These are phyloP conservation scores for Sebastiscus tertius DNA, from an alignment of 2,797 vertebrate species.

Conservation along the genomic window DNA sequence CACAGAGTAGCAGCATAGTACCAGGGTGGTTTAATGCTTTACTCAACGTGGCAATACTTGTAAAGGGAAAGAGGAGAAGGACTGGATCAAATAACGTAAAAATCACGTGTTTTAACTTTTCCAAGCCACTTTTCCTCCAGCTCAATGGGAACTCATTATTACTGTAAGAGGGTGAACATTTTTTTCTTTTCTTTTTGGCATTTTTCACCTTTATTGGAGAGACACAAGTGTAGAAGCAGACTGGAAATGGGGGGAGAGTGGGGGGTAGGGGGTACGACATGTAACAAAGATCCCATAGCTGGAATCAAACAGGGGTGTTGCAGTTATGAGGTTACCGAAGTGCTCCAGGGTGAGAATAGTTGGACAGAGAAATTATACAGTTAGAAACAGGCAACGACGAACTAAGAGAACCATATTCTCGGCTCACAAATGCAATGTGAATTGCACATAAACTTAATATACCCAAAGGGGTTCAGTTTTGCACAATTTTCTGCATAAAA, in stretches of 20 bases:
- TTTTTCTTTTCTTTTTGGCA: background rate
- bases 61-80: background rate
- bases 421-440: too few relatives aligned
- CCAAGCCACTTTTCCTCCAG: background rate
- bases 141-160: background rate
- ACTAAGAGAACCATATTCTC: background rate
- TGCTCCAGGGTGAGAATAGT: background rate
- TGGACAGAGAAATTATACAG: background rate
- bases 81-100: background rate
- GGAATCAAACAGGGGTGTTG: background rate
- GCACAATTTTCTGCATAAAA: too few relatives aligned
- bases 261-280: background rate
- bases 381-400: background rate
- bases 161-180: too few relatives aligned
- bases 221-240: too few relatives aligned
- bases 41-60: background rate
- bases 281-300: background rate
- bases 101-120: background rate
- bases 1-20: background rate
- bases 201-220: background rate
- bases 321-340: background rate
- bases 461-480: too few relatives aligned
- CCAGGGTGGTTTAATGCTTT: background rate
- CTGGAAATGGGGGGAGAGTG: too few relatives aligned
- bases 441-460: background rate